Conservation (phyloP, 2,888 invertebrate species). For the Dugesia japonica region DNA sequence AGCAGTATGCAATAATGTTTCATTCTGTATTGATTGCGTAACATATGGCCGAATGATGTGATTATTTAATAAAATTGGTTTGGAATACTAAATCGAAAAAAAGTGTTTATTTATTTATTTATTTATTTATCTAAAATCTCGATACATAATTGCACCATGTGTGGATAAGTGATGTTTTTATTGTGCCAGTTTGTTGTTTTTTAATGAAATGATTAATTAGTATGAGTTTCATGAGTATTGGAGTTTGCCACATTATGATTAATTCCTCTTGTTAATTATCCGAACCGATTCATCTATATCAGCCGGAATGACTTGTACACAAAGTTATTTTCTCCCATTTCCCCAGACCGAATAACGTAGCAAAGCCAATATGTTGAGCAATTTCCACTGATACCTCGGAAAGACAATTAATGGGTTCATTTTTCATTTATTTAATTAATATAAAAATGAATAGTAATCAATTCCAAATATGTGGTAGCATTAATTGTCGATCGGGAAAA, state of each 20-base stretch:
- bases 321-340: constrained; percentile 20
- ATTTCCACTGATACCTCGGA: constrained; percentile 20
- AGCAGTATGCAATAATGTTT: not conserved
- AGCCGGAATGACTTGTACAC: constrained; percentile 15
- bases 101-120: constrained; percentile 1
- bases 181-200: constrained; percentile 16
- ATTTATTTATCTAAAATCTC: not conserved
- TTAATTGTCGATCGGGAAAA: constrained; percentile 20
- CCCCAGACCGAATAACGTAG: constrained; percentile 20
- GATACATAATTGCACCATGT: constrained; percentile 15
- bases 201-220: constrained; percentile 15
- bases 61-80: not conserved
- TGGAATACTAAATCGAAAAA: not conserved
- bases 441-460: constrained; percentile 13
- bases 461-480: constrained; percentile 16
- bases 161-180: constrained; percentile 14
- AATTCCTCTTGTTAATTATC: constrained; percentile 16
- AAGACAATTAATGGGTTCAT: constrained; percentile 20
- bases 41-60: constrained; percentile 13
- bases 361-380: constrained; percentile 16
- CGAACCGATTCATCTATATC: constrained; percentile 20
- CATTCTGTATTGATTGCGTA: not conserved
- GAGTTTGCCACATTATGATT: constrained; percentile 20
- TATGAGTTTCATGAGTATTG: constrained; percentile 20
- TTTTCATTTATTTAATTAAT: constrained; percentile 20